phyloP scores from a whole-genome alignment of 2,888 invertebrate species.

The Cheilosia scutellata region DNA sequence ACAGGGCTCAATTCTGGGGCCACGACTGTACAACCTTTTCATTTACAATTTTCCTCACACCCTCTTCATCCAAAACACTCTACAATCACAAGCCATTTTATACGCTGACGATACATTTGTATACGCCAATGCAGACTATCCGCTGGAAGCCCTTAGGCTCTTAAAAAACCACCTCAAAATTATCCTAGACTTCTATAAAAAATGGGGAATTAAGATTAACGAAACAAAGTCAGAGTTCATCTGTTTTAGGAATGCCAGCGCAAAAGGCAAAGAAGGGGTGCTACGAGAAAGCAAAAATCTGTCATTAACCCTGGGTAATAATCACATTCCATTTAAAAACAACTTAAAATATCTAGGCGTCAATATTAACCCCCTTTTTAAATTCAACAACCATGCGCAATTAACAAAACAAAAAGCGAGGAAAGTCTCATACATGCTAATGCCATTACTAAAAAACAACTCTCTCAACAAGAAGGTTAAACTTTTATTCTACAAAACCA shows the following conservation, averaged over 20 bases:
- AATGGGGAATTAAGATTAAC: neutral
- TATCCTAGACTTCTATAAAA: neutral
- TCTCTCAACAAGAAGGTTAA: too few relatives aligned
- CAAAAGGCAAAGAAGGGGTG: neutral
- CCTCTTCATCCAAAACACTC: neutral
- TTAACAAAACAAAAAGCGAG: neutral
- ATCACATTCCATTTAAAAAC: neutral
- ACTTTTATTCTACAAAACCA: too few relatives aligned
- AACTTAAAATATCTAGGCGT: constrained; percentile 37
- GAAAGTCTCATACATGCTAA: neutral
- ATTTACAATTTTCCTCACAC: neutral
- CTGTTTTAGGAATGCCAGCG: too few relatives aligned
- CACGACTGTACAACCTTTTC: neutral
- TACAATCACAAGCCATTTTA: constrained; percentile 3
- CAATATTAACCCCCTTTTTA: constrained; percentile 18
- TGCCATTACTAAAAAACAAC: neutral
- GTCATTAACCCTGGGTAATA: too few relatives aligned
- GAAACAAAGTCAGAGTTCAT: too few relatives aligned
- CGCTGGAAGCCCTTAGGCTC: neutral
- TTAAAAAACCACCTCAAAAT: too few relatives aligned
- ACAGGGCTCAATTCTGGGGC: too few relatives aligned
- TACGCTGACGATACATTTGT: neutral
- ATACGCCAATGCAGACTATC: neutral
- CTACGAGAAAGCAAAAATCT: neutral
- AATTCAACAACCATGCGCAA: constrained; percentile 54